These are phyloP conservation scores for Calycopis cecrops DNA, from an alignment of 1,140 invertebrate genomes.

Conservation along the genomic window DNA sequence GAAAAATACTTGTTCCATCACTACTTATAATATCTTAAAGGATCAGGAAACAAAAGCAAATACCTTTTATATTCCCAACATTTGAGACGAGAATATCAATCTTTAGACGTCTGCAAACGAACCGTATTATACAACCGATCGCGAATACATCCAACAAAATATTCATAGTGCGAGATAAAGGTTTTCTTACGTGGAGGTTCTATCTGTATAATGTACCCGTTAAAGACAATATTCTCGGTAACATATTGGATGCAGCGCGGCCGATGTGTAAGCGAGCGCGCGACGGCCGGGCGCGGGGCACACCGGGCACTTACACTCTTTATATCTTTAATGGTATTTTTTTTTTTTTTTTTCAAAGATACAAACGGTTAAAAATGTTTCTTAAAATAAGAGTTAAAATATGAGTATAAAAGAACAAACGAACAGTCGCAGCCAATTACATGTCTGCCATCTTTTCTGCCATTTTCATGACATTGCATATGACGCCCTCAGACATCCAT, in stretches of 20 bases:
- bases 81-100: slow-evolving; percentile 3
- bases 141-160: slow-evolving; percentile 34
- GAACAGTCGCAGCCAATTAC: no score
- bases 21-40: not conserved
- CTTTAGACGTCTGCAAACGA: slow-evolving; percentile 5
- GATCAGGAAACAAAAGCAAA: not conserved
- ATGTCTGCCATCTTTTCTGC: no score
- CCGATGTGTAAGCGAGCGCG: slow-evolving; percentile 69
- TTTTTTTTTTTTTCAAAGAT: no score
- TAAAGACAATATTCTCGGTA: slow-evolving; percentile 70
- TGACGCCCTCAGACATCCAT: no score
- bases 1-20: no score
- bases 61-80: slow-evolving; percentile 4
- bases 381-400: no score
- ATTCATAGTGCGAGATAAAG: slow-evolving; percentile 47
- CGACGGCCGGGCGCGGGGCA: slow-evolving; percentile 31
- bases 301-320: slow-evolving; percentile 20
- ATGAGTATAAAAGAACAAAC: no score
- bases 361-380: no score
- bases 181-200: slow-evolving; percentile 42
- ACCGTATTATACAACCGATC: not conserved
- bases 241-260: slow-evolving; percentile 71
- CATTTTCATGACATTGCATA: no score
- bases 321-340: no score
- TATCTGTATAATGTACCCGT: slow-evolving; percentile 71